phyloP scores from a whole-genome alignment of 2,797 vertebrate species.

The Pseudochromis fuscus region DNA sequence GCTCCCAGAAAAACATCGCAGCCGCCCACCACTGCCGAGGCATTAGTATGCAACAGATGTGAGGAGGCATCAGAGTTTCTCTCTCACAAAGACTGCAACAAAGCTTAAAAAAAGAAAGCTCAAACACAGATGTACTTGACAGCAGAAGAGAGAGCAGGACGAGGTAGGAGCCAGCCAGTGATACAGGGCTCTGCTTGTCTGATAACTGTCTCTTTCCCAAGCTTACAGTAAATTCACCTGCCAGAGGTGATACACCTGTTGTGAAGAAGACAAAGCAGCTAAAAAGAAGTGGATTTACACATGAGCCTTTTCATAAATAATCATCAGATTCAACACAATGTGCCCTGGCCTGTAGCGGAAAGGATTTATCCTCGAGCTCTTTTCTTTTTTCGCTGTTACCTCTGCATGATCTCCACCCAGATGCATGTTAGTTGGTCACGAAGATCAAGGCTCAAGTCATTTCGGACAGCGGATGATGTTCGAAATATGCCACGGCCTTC shows the following conservation, averaged over 20 bases:
- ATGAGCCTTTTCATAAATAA: slow-evolving; percentile 40
- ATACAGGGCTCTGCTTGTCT: slow-evolving; percentile 32
- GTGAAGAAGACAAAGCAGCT: slow-evolving; percentile 27
- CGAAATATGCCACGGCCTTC: slow-evolving; percentile 26
- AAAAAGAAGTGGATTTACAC: slow-evolving; percentile 24
- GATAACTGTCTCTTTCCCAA: slow-evolving; percentile 30
- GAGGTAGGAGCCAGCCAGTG: slow-evolving; percentile 18
- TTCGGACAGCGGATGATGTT: slow-evolving; percentile 32
- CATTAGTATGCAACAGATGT: slow-evolving; percentile 67
- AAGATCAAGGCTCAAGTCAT: slow-evolving; percentile 22
- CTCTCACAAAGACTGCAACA: slow-evolving; percentile 44
- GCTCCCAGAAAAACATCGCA: slow-evolving; percentile 16
- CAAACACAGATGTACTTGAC: slow-evolving; percentile 48
- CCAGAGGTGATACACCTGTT: slow-evolving; percentile 52
- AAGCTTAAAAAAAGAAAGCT: slow-evolving; percentile 62
- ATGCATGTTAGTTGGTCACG: slow-evolving; percentile 19
- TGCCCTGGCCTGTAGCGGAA: background rate
- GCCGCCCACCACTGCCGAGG: slow-evolving; percentile 22
- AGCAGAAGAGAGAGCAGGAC: slow-evolving; percentile 30
- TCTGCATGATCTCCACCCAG: background rate
- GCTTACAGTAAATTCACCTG: slow-evolving; percentile 42
- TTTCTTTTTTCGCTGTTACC: background rate
- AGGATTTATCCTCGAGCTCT: slow-evolving; percentile 6
- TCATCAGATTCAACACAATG: slow-evolving; percentile 26
- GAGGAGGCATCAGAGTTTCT: slow-evolving; percentile 44